Base-by-base conservation (phyloP, 2,113 vertebrate genomes). In the Silurus asotus region DNA sequence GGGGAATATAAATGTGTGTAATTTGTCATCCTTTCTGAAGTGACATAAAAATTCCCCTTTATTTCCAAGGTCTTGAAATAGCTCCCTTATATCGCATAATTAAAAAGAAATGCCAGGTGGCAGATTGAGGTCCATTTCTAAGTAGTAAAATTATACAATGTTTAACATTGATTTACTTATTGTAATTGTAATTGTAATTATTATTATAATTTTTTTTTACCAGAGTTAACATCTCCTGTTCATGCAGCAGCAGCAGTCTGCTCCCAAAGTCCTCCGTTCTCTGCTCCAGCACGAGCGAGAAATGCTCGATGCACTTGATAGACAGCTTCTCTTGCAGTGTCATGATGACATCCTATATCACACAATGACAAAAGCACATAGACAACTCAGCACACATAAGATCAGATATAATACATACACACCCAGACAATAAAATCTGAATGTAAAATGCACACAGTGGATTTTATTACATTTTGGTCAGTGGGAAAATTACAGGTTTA, bases 311-410 rank as follows among this genome's bases (percentile, higher is more conserved):
- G 95, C 97, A 96, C 89, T 97, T 98, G 94, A 99, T 97, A 84
- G 97, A 99, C 90, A 99, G 96, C 90, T 99, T 99, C 95, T 99
- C 98, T 94, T 99, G 97, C 90, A 99, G 96, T 75, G 97, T 99
- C 95, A 97, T 92, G 91, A 99, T 97, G 94, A 99, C 97, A 88
- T 99, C 97, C 98, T 99, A 92, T 76, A 84, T 91, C 70, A 84
- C 37, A 77, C 48, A 84, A 5, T 62, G 85, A 84, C 14, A 74
- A 23, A 55, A 5, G 76, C 15, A 6, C n/a, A 49, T 14, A 64
- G 56, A 64, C 56, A 48, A 51, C 15, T 76, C 11, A 17, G 45
- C 45, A 49, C 37, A 6, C 58, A 17, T 17, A 19, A 20, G 19
- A 84, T 77, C 59, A 58, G 45, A 56, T 74, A 53, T 56, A 14